A percentile compares a stretch with the other conserved stretches of the same genome.
phyloP scores from a whole-genome alignment of 2,888 invertebrate genomes.

The Agonopterix alstromeriana region DNA sequence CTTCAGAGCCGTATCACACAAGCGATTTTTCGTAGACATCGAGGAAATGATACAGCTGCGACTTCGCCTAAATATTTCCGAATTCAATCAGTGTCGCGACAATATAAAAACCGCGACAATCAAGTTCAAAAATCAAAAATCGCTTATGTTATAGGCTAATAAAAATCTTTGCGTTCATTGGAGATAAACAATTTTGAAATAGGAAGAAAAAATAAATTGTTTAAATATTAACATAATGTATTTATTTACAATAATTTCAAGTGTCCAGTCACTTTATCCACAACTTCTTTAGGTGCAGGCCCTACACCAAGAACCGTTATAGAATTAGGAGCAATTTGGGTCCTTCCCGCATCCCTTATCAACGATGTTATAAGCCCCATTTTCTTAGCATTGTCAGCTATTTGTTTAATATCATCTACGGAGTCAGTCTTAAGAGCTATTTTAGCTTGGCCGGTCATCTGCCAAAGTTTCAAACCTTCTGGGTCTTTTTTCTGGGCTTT shows the following conservation, averaged over 20 bases:
- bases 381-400: conserved; percentile 82
- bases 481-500: conserved; percentile 79
- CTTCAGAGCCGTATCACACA: too few species aligned
- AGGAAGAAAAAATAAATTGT: too few species aligned
- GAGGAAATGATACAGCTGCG: too few species aligned
- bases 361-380: conserved; percentile 83
- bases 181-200: too few species aligned
- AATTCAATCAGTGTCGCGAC: too few species aligned
- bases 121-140: too few species aligned
- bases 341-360: conserved; percentile 94
- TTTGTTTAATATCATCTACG: conserved; percentile 82
- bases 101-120: too few species aligned
- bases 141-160: too few species aligned
- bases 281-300: conserved; percentile 86
- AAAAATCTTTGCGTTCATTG: too few species aligned
- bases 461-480: conserved; percentile 75
- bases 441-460: conserved; percentile 88
- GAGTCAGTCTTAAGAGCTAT: conserved; percentile 90
- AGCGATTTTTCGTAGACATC: too few species aligned
- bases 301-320: conserved; percentile 94
- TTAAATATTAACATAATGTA: too few species aligned
- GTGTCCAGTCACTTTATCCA: conserved; percentile 92
- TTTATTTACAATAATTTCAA: conserved; percentile 85
- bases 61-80: too few species aligned
- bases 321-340: conserved; percentile 93